phyloP scores from a whole-genome alignment of 1,140 invertebrate species.

The Drosophila pectinifera region DNA sequence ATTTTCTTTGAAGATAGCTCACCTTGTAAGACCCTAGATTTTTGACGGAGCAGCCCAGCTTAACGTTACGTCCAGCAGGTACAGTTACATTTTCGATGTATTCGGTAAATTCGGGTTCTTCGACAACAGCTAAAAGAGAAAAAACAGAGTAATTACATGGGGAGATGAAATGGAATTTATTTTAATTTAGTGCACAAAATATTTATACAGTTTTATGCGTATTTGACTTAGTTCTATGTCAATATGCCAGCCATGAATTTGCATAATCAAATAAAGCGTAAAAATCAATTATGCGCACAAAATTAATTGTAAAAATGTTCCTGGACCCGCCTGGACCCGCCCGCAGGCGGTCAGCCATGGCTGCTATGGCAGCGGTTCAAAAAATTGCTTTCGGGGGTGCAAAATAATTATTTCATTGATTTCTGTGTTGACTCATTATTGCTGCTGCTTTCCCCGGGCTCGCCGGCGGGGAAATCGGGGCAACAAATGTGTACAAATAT shows the following conservation, averaged over 20 bases:
- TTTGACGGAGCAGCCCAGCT: slow-evolving; percentile 94
- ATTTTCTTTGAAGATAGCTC: too few species aligned
- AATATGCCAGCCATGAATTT: slow-evolving; percentile 38
- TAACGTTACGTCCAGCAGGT: slow-evolving; percentile 93
- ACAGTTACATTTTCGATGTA: slow-evolving; percentile 90
- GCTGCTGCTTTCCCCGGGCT: slow-evolving; percentile 10
- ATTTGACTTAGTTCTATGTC: slow-evolving; percentile 39
- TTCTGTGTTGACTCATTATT: slow-evolving; percentile 46
- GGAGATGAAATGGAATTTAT: not conserved
- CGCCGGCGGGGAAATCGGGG: slow-evolving; percentile 16
- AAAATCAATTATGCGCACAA: slow-evolving; percentile 60
- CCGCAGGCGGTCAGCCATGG: too few species aligned
- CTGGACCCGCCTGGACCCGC: not conserved
- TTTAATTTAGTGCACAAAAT: slow-evolving; percentile 59
- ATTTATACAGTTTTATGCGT: slow-evolving; percentile 36
- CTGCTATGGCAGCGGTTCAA: not conserved
- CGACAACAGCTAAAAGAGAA: slow-evolving; percentile 87
- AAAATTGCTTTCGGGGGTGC: slow-evolving; percentile 32
- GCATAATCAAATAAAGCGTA: slow-evolving; percentile 67
- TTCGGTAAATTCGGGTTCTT: slow-evolving; percentile 90
- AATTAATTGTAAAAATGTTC: slow-evolving; percentile 58
- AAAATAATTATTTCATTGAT: slow-evolving; percentile 61
- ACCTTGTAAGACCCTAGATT: slow-evolving; percentile 94
- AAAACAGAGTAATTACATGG: not conserved
- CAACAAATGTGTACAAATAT: slow-evolving; percentile 38